Base-by-base conservation (phyloP, 2,113 vertebrate genomes). In the Epinephelus fuscoguttatus region DNA sequence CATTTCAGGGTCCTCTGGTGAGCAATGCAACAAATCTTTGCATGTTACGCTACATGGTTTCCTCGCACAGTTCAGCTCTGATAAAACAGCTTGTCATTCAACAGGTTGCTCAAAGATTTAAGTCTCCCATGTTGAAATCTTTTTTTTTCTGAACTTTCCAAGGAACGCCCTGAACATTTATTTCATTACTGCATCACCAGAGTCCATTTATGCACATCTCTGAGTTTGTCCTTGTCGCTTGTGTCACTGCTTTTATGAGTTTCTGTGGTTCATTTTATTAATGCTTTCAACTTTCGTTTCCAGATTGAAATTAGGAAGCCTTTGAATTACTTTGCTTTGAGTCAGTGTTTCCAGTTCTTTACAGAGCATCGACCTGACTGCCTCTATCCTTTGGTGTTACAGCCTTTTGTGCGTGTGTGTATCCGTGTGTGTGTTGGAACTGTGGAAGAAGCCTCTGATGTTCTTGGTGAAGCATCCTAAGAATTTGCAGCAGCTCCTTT, bases 1-100 rank as follows among this genome's bases (percentile, higher is more conserved):
- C 17, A 3, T 89, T 86, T 88, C 33, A 40, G 78, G 70, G 23
- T 81, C 71, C 69, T 82, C 63, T 78, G 27, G 68, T 73, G 70
- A 84, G 70, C 75, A 33, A 23, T 42, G 50, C 69, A 67, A 73
- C 67, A 71, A 53, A 76, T 84, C 66, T 87, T 80, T 84, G 60
- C 71, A 30, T 13, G 52, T 55, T 74, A 30, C 62, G 21, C 55
- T 57, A 52, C 53, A 17, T n/a, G 73, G 60, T 33, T 72, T 79
- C 37, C 25, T 56, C 25, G 37, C 64, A 70, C 59, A 27, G 52
- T 56, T 76, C 27, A 70, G 33, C 21, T 33, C 21, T 3, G 12
- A 68, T 5, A 23, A 50, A 78, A 25, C 45, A 59, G 27, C 17
- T 11, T 14, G 57, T 74, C 68, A 56, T 70, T 82, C 88, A 80